These are phyloP conservation scores for Fratercula arctica DNA, from an alignment of 2,797 vertebrate species.

Conservation along the genomic window DNA sequence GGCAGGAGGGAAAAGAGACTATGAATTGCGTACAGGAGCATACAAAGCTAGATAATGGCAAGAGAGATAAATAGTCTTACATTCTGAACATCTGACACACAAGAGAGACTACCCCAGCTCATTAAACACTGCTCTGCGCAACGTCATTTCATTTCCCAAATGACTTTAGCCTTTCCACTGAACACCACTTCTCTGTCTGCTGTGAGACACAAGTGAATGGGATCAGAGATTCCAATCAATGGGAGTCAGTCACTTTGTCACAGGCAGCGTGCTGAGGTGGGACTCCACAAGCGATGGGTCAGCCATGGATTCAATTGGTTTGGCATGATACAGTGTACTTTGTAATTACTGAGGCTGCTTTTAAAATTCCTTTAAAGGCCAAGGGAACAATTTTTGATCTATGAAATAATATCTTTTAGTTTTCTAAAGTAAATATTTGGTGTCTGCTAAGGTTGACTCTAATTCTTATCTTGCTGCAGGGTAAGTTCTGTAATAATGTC, in stretches of 20 bases:
- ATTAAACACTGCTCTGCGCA: neutral
- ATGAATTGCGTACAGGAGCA: neutral
- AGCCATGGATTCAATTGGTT: neutral
- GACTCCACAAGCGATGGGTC: neutral
- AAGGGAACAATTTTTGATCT: slow-evolving; percentile 68
- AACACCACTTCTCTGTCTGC: neutral
- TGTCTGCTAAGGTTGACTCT: slow-evolving; percentile 37
- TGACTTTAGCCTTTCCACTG: neutral
- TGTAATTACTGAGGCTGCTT: neutral
- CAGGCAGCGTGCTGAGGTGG: neutral
- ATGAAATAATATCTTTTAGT: slow-evolving; percentile 73
- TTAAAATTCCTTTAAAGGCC: slow-evolving; percentile 48
- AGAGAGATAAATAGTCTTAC: neutral
- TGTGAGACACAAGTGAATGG: neutral
- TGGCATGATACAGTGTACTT: neutral
- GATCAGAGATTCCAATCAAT: neutral
- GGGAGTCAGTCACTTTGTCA: neutral
- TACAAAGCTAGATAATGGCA: neutral
- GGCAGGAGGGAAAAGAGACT: neutral
- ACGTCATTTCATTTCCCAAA: neutral
- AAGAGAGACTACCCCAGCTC: neutral
- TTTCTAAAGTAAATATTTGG: slow-evolving; percentile 68
- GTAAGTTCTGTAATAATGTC: slow-evolving; percentile 56
- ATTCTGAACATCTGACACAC: neutral
- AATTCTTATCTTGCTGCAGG: slow-evolving; percentile 68